Base-by-base conservation (phyloP, 2,888 invertebrate genomes). In the Nebria brevicollis region DNA sequence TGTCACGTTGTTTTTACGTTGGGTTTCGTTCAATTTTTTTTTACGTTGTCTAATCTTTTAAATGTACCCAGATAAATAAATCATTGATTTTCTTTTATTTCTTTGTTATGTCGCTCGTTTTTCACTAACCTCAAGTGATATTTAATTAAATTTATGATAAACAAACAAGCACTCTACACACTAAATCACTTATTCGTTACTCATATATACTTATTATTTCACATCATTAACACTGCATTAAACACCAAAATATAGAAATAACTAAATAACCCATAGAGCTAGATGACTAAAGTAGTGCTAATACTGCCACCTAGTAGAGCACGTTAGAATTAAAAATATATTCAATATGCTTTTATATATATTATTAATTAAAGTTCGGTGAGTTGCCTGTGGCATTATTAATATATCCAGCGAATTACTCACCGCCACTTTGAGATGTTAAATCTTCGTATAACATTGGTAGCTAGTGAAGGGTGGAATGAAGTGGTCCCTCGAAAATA, bases 51-150 rank as follows among this genome's bases (percentile, higher is more conserved):
- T 54, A 54, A 54, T 54, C 54, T 13, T 54, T 54, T 54, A 54
- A 54, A 54, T 54, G 8, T 54, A 54, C 54, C 54, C 11, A 54
- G 54, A 54, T 54, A 54, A 54, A 54, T 54, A 54, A 54, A 54
- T 54, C 54, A 54, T 54, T 54, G 54, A 13, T 11, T 54, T 54
- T 54, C 34, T 54, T 54, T 13, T 54, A 54, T 54, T 54, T 54
- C 11, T 13, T 11, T 7, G 54, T 7, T 2, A 2, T 11, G 54
- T 5, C 4, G 34, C 34, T 34, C 2, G 34, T 34, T 54, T 86
- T 54, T 86, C 83, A 84, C 82, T 84, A 84, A 86, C 86, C 54
- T 54, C 54, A 54, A 54, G 54, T 85, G 86, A 86, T 85, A 86
- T 86, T 86, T 86, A 86, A 86, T 54, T 54, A 54, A 54, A 54